Evolutionary conservation across 2,113 vertebrate species (phyloP).

Genomic region (Tympanuchus pallidicinctus): DNA sequence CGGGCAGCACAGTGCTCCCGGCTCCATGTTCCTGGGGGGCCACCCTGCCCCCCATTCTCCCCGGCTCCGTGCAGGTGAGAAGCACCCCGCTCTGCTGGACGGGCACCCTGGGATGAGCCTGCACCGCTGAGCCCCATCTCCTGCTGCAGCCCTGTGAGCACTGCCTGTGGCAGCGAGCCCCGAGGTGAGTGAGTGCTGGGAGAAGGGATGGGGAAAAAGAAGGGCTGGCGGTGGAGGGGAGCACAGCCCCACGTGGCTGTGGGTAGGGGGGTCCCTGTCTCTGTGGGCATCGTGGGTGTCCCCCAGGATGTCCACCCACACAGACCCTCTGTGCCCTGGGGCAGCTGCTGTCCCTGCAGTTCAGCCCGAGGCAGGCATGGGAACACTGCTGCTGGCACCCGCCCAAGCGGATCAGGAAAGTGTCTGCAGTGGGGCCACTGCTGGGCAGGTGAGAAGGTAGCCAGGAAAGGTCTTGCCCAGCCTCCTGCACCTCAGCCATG

Average conservation of each 20-base stretch:
- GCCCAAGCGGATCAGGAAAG: not conserved
- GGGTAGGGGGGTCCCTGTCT: no score
- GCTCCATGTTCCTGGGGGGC: not conserved
- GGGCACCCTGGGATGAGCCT: not conserved
- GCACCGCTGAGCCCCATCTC: not conserved
- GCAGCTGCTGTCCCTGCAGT: not conserved
- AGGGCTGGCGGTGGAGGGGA: no score
- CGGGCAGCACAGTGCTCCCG: not conserved
- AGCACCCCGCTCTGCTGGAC: not conserved
- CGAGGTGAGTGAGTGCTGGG: not conserved
- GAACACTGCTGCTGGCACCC: not conserved
- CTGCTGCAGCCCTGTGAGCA: not conserved
- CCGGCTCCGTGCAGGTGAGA: not conserved
- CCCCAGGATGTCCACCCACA: not conserved
- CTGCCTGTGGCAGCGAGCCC: not conserved
- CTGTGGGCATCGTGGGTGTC: not conserved
- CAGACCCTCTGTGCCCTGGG: not conserved
- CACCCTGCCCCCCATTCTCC: not conserved
- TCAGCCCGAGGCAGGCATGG: not conserved
- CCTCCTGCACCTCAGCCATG: not conserved
- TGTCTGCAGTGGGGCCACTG: not conserved
- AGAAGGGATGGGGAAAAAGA: not conserved
- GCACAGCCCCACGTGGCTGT: not conserved
- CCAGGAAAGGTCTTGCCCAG: not conserved
- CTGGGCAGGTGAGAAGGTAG: not conserved